phyloP scores from a whole-genome alignment of 1,140 invertebrate genomes.

The Drosophila mayri region DNA sequence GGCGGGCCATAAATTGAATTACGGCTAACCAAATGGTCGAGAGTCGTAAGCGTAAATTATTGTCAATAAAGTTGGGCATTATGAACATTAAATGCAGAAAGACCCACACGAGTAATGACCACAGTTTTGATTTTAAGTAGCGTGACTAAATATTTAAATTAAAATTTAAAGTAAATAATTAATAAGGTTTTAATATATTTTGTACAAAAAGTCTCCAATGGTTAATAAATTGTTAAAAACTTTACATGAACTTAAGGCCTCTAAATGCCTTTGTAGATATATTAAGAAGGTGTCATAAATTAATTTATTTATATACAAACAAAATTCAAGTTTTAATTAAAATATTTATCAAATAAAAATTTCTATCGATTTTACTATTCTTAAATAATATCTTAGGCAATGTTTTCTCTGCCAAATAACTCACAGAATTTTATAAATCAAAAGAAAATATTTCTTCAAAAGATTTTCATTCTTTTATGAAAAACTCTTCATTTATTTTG shows the following conservation, averaged over 20 bases:
- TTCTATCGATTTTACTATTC: no score
- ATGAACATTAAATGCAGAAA: slow-evolving; percentile 23
- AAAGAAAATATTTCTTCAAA: not conserved
- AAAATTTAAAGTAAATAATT: not conserved
- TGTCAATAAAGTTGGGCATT: slow-evolving; percentile 38
- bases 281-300: no score
- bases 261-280: no score
- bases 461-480: not conserved
- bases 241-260: no score
- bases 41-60: slow-evolving; percentile 36
- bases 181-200: no score
- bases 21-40: slow-evolving; percentile 41
- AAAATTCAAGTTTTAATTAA: no score
- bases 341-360: no score
- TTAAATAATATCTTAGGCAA: not conserved
- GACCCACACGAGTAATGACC: not conserved
- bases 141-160: not conserved
- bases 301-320: no score
- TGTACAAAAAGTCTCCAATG: no score
- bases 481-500: not conserved
- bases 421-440: not conserved
- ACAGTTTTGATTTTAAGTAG: not conserved
- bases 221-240: no score
- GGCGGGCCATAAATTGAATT: slow-evolving; percentile 56
- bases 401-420: not conserved